Evolutionary conservation across 1,140 invertebrate genomes (phyloP), one percentile per base, ranked within the genome.

Genomic region (Pygmarrhopalites habei): DNA sequence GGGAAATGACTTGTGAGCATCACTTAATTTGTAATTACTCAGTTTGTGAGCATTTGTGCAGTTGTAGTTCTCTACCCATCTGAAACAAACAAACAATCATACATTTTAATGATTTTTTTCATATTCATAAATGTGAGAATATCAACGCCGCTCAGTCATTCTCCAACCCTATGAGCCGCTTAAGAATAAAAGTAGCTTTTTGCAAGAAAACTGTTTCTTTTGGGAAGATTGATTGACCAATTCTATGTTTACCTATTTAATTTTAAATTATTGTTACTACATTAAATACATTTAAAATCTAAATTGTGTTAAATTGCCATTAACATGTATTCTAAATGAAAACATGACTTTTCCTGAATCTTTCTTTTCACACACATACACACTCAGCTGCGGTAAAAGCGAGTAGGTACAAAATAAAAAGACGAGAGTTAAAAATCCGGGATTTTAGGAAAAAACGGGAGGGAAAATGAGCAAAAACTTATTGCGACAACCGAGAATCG

Each of bases 401-500:
- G 7, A 47, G 19, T 25, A 47, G 17, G 17, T 10, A 19, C n/a
- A 47, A 10, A 5, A 47, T 47, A 7, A 47, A 5, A 47, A 4
- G 19, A 47, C 4, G n/a, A 5, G 5, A 35, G 32, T 35, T 35
- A 7, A 7, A 35, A 15, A 7, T 15, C 15, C 15, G 15, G 32
- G 15, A 35, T 7, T 7, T 5, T 35, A 15, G 5, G 15, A 35
- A 35, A 35, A 35, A 35, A 35, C 15, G 32, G 15, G 15, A 35
- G 5, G 5, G 32, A 35, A 56, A 39, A 39, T 17, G 1, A 1
- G 55, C 35, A 46, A 47, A 60, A 49, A 32, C 15, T 32, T 35
- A 59, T 5, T 86, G 86, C 86, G 86, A 86, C 84, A 85, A 85
- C 86, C 86, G 87, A 85, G 88, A 91, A 87, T 91, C 87, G 88